Base-by-base conservation (phyloP, 2,113 vertebrate species). In the Procapra przewalskii region DNA sequence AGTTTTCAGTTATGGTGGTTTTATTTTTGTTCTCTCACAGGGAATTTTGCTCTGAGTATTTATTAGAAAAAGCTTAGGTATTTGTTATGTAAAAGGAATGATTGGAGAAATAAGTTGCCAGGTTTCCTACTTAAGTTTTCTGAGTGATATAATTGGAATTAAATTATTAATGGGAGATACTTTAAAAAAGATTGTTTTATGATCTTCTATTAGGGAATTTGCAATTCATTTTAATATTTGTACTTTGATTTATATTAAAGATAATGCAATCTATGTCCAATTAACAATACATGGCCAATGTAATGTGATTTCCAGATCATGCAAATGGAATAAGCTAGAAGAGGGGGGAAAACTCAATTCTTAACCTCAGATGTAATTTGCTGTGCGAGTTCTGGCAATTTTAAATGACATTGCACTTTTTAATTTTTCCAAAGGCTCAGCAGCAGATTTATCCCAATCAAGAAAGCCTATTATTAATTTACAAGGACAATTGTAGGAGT, bases 221-320 rank as follows among this genome's bases (percentile, higher is more conserved):
- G 99, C 99, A 99, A 99, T 99, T 99, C 99, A 99, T 99, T 99
- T 99, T 99, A 99, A 99, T 99, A 99, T 99, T 99, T 99, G 99
- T 99, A 99, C 99, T 99, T 99, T 99, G 99, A 99, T 99, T 99
- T 99, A 99, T 99, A 99, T 99, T 98, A 99, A 99, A 99, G 99
- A 99, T 99, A 99, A 99, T 99, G 99, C 99, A 99, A 99, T 99
- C 99, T 99, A 99, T 99, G 99, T 99, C 99, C 99, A 99, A 99
- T 99, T 99, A 99, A 99, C 99, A 99, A 99, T 99, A 99, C 99
- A 99, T 99, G 99, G 99, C 98, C 99, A 99, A 99, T 99, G 99
- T 99, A 99, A 99, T 99, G 96, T 99, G 99, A 99, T 99, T 99
- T 99, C 98, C 99, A 98, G 99, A 99, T 99, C 99, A 99, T 99